Conservation (phyloP, 2,113 vertebrate species). For the Smithornis capensis region DNA sequence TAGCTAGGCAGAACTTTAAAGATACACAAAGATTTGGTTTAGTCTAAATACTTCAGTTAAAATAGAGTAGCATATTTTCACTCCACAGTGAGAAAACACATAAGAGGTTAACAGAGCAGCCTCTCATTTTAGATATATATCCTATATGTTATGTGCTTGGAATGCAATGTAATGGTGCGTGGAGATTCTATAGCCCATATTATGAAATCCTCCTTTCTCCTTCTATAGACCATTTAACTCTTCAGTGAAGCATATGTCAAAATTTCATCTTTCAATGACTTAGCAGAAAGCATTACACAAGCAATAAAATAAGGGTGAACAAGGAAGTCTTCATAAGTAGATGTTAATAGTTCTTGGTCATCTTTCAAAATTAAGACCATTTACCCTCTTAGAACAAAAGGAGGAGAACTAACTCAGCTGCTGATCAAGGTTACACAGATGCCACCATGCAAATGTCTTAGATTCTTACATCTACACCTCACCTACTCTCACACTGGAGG, state of each 20-base stretch:
- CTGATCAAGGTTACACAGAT: not conserved
- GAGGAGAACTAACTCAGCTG: not conserved
- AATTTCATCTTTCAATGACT: not conserved
- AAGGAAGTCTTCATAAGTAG: not conserved
- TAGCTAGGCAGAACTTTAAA: not conserved
- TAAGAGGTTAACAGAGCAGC: not conserved
- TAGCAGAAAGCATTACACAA: constrained; percentile 15
- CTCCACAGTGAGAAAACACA: not conserved
- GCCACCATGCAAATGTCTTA: not conserved
- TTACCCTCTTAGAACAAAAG: not conserved
- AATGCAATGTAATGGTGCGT: not conserved
- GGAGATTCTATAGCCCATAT: not conserved
- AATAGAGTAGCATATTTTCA: not conserved
- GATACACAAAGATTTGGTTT: not conserved
- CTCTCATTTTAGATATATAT: not conserved
- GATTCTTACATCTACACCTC: not conserved
- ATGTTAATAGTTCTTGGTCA: not conserved
- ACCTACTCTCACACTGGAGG: not conserved
- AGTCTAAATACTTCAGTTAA: not conserved
- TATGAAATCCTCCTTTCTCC: not conserved
- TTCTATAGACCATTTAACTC: constrained; percentile 5
- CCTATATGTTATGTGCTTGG: not conserved
- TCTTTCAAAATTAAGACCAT: not conserved
- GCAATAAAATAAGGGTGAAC: constrained; percentile 5
- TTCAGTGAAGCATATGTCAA: constrained; percentile 7